Percentiles rank a stretch among this genome's conserved stretches.
phyloP scores from a whole-genome alignment of 23 tunicate species.

The Styela plicata region DNA sequence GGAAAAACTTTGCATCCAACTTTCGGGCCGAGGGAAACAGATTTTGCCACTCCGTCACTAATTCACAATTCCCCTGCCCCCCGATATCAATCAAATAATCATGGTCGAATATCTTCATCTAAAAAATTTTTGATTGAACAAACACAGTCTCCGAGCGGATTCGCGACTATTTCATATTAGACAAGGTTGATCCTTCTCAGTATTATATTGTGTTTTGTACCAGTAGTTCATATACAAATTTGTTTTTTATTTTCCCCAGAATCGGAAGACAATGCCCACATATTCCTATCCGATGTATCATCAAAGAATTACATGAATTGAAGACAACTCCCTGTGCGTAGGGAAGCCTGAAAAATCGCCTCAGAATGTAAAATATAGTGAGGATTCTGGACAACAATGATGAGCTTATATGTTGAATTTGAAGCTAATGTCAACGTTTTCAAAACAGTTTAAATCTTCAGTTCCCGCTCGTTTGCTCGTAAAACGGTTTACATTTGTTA shows the following conservation, averaged over 20 bases:
- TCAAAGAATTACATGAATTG: conserved; percentile 17
- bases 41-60: background rate
- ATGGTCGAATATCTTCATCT: background rate
- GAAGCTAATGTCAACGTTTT: too few relatives aligned
- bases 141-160: background rate
- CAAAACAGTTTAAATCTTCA: too few relatives aligned
- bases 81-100: background rate
- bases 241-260: background rate
- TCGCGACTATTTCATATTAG: background rate
- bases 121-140: background rate
- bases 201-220: too few relatives aligned
- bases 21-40: background rate
- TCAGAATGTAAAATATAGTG: too few relatives aligned
- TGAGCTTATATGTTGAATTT: too few relatives aligned
- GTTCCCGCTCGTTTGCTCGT: too few relatives aligned
- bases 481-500: too few relatives aligned
- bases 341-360: too few relatives aligned
- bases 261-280: conserved; percentile 2
- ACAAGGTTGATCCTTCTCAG: too few relatives aligned
- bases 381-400: too few relatives aligned
- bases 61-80: background rate
- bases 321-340: background rate
- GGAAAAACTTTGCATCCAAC: background rate
- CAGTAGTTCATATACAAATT: too few relatives aligned
- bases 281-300: conserved; percentile 16